Evolutionary conservation across 23 tunicate genomes (phyloP), one percentile per base, ranked within the genome.

Genomic region (Oikopleura dioica): DNA sequence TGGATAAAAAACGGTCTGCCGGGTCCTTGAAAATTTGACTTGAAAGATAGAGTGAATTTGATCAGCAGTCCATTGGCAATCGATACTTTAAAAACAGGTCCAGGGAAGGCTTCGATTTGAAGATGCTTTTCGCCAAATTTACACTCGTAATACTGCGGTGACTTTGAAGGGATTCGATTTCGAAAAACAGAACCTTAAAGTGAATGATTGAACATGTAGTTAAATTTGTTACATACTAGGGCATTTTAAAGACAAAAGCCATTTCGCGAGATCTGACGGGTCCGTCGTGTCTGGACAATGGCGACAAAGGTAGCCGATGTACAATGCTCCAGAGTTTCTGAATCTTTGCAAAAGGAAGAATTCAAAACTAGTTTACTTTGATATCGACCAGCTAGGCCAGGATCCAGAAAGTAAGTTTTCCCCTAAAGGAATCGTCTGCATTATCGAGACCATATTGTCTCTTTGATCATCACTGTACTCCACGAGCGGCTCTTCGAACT

Each of bases 391-490:
- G 30, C 26, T 5, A 2, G 72, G 72, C 72, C 72, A 63, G 29
- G 72, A 16, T 28, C 26, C 30, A 31, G 29, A 23, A 24, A 63
- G 26, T 24, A 63, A 28, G 26, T 28, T 63, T 23, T 28, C 72
- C 2, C 72, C 72, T 23, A 21, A 63, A 2, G 29, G 72, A 63
- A 63, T 63, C 33, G 4, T 63, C 26, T 63, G 72, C 72, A 63
- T 63, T 12, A 63, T 63, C 29, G 72, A 63, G 5, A 63, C 72
- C 72, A 63, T 63, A 63, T 63, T 23, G 29, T 24, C 72, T 5
- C 72, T 24, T 63, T 63, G 72, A 2, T 63, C 72, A 23, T 63
- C 33, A 28, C 26, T 31, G 26, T 21, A 63, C 33, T 63, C 72
- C 16, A 16, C 33, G 26, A 63, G 2, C 26, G 2, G 32, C 29